Base-by-base conservation (phyloP, 1,140 invertebrate species). In the Metopolophium dirhodum region DNA sequence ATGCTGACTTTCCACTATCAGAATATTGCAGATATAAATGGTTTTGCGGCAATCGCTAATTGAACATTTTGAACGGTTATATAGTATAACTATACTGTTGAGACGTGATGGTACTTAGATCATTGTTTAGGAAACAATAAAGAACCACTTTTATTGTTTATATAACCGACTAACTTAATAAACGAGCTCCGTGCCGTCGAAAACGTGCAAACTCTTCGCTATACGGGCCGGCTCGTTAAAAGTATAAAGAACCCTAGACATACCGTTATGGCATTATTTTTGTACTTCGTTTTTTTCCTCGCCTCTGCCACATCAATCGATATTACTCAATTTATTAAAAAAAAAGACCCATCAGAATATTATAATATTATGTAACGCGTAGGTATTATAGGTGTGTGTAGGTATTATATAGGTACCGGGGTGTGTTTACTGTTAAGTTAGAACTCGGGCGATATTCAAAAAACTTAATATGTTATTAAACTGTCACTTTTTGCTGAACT, bases 241-340 rank as follows among this genome's bases (percentile, higher is more conserved):
- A 89, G 35, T 89, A 89, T 89, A 57, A 89, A 89, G 51, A 89
- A 57, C 49, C 49, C n/a, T 37, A 35, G n/a, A 54, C 23, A 54
- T 37, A 54, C 30, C 4, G 18, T 49, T n/a, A 87, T 51, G 47
- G 14, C 47, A 35, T 87, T 87, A 22, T 87, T 49, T 87, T 8
- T 30, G 23, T 54, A 35, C 9, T 51, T 54, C 22, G 7, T 37
- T 35, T 37, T 35, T 37, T 54, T 54, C 11, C 22, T 37, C n/a
- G 1, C 30, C 18, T 9, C 9, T 88, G 9, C 49, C 49, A 11
- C 49, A 26, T 89, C 49, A 18, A 89, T 89, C 87, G 35, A 89
- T 89, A 89, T 54, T 89, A 41, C 88, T 89, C 51, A 57, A 54
- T 57, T 89, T 89, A 89, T 57, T 89, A 89, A 89, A 89, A 86